phyloP scores from a whole-genome alignment of 2,797 vertebrate species.

The Aratinga solstitialis region DNA sequence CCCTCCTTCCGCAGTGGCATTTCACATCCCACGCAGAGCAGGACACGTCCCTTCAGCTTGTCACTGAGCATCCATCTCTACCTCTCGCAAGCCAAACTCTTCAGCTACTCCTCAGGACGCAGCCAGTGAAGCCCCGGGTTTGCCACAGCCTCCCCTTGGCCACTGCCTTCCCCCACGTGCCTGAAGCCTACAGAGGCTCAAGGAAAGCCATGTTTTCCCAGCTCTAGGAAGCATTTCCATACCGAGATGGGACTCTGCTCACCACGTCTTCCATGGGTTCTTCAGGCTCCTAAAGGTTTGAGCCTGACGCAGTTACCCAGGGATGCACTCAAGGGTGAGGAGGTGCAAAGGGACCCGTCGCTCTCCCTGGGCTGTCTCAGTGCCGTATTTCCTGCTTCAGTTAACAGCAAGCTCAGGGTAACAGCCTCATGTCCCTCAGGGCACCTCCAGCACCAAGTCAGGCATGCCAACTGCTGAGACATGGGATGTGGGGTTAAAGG shows the following conservation, averaged over 20 bases:
- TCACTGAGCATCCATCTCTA: background rate
- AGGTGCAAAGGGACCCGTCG: background rate
- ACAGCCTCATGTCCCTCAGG: background rate
- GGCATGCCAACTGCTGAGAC: background rate
- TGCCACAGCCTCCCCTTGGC: background rate
- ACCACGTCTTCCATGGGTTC: background rate
- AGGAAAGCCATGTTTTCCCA: background rate
- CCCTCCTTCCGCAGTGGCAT: background rate
- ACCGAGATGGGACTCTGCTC: background rate
- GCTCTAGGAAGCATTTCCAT: background rate
- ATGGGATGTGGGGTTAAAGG: background rate
- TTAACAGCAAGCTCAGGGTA: background rate
- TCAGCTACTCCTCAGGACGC: background rate
- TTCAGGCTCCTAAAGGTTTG: background rate
- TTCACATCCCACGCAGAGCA: background rate
- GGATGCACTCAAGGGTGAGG: background rate
- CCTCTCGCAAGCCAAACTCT: background rate
- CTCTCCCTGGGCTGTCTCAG: background rate
- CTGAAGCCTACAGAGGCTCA: background rate
- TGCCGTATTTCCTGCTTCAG: background rate
- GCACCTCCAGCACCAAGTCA: background rate
- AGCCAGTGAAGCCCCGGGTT: background rate
- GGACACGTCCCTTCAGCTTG: background rate
- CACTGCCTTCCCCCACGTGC: background rate
- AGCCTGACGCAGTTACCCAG: background rate